These are phyloP conservation scores for Cairina moschata DNA, from an alignment of 2,113 vertebrate genomes.

Conservation along the genomic window DNA sequence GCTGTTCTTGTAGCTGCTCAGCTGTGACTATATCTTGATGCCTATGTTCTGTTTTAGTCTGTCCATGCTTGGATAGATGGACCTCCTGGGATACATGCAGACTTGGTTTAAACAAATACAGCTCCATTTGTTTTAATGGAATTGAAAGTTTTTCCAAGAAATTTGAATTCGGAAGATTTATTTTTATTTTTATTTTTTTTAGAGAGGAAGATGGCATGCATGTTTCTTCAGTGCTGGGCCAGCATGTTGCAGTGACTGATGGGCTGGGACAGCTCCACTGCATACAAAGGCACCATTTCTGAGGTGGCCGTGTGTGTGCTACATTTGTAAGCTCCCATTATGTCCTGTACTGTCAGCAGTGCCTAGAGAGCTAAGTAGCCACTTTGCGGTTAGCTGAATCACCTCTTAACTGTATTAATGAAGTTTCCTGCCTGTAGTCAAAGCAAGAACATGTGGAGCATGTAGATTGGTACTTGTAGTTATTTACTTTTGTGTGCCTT, in stretches of 20 bases:
- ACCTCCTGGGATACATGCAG: accelerated
- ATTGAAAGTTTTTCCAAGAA: not conserved
- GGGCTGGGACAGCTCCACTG: not conserved
- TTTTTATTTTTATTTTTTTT: not conserved
- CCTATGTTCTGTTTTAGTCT: not conserved
- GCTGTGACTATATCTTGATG: not conserved
- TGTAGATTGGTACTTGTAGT: not conserved
- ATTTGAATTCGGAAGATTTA: not conserved
- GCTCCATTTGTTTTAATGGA: not conserved
- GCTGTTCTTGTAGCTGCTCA: not conserved
- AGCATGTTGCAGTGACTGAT: not conserved
- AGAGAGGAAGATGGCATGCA: accelerated
- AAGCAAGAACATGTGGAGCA: not conserved
- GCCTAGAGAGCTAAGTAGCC: not conserved
- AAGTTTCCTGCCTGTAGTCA: not conserved
- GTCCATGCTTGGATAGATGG: not conserved
- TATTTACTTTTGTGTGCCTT: not conserved
- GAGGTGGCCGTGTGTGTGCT: accelerated
- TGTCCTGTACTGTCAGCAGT: not conserved
- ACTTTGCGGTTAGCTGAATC: not conserved
- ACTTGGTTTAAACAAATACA: not conserved
- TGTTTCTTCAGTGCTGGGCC: not conserved
- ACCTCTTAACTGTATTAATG: not conserved
- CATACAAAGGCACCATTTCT: not conserved
- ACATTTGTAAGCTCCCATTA: accelerated